These are phyloP conservation scores for Amblyjoppa fuscipennis DNA, from an alignment of 2,888 invertebrate species.

Conservation along the genomic window DNA sequence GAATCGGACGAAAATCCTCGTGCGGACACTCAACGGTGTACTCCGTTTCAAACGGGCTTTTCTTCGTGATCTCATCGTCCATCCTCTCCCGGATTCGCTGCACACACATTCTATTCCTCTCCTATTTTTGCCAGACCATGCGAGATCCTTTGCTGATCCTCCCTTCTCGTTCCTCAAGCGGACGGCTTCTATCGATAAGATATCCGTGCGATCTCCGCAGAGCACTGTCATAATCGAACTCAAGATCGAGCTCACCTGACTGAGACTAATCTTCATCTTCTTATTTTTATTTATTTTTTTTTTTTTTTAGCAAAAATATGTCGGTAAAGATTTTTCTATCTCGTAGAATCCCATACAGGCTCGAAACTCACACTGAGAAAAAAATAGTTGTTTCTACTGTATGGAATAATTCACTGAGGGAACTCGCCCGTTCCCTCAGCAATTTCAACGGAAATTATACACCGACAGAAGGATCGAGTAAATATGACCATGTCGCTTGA, in stretches of 20 bases:
- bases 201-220: background rate
- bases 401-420: too few relatives aligned
- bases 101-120: background rate
- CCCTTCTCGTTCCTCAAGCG: constrained; percentile 41
- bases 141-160: constrained; percentile 51
- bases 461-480: too few relatives aligned
- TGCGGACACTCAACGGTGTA: constrained; percentile 19
- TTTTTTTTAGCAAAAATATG: too few relatives aligned
- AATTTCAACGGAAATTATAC: too few relatives aligned
- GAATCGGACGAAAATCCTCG: constrained; percentile 56
- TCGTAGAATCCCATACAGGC: too few relatives aligned
- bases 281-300: too few relatives aligned
- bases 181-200: constrained; percentile 40
- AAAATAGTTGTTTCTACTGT: too few relatives aligned
- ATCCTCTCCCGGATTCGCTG: background rate
- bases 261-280: background rate
- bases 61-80: constrained; percentile 50
- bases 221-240: background rate
- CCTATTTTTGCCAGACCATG: background rate
- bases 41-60: constrained; percentile 51
- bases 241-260: background rate
- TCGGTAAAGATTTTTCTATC: too few relatives aligned
- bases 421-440: too few relatives aligned
- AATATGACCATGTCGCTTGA: too few relatives aligned
- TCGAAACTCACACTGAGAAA: too few relatives aligned